phyloP scores from a whole-genome alignment of 2,113 vertebrate species.

The Antigone vipio region DNA sequence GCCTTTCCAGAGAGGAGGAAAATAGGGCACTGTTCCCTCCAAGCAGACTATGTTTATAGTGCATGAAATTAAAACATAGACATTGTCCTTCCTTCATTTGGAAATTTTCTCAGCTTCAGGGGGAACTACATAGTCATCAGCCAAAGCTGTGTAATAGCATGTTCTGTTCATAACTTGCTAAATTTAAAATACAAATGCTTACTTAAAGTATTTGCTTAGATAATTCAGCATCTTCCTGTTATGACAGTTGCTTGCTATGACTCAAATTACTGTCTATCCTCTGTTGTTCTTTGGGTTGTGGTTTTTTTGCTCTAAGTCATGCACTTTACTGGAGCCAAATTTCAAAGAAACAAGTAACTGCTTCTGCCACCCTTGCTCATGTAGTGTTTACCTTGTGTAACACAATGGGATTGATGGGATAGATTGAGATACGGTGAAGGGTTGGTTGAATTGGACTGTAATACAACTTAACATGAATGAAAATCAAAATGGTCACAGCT shows the following conservation, averaged over 20 bases:
- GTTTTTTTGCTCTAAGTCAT: background rate
- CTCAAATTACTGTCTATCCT: background rate
- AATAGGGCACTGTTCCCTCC: background rate
- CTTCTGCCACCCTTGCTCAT: background rate
- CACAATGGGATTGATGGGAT: background rate
- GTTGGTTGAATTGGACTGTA: background rate
- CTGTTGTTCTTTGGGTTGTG: background rate
- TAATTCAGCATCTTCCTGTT: background rate
- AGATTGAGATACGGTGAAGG: background rate
- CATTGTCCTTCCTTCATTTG: background rate
- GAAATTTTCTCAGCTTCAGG: background rate
- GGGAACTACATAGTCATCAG: background rate
- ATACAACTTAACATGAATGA: background rate
- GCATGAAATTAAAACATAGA: background rate
- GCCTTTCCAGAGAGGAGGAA: background rate
- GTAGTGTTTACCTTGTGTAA: background rate
- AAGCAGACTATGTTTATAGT: background rate
- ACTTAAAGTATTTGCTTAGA: background rate
- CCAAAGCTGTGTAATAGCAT: background rate
- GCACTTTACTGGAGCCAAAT: background rate
- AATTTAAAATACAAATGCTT: background rate
- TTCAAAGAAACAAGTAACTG: background rate
- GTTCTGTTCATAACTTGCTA: background rate
- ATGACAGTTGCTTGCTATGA: background rate
- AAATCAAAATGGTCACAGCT: background rate